Conservation (phyloP, 2,888 invertebrate species). For the Incurvaria masculella region DNA sequence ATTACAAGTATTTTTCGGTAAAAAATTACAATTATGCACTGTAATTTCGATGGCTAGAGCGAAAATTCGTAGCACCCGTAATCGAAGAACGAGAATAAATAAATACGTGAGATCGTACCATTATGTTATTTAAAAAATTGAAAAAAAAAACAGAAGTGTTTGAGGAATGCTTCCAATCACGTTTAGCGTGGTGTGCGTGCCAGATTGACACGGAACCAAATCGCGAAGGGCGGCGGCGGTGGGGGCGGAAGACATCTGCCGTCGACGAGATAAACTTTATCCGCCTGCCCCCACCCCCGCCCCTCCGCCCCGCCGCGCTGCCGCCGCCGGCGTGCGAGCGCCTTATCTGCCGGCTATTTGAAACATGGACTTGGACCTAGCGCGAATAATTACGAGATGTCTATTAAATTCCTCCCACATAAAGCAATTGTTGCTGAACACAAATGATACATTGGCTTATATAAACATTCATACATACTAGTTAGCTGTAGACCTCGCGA, state of each 20-base stretch:
- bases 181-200: neutral
- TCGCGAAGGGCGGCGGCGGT: slow-evolving; percentile 1
- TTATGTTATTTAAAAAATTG: too few species aligned
- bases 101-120: too few species aligned
- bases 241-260: slow-evolving; percentile 13
- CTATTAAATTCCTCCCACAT: neutral
- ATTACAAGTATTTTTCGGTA: too few species aligned
- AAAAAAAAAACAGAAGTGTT: too few species aligned
- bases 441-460: too few species aligned
- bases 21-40: too few species aligned
- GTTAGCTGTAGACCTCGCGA: too few species aligned
- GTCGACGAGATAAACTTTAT: slow-evolving; percentile 14
- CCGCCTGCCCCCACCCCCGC: slow-evolving; percentile 6
- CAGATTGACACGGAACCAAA: neutral
- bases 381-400: neutral
- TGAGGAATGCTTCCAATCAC: too few species aligned
- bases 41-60: too few species aligned
- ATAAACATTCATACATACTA: too few species aligned
- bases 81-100: too few species aligned
- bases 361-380: neutral
- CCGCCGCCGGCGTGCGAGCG: neutral
- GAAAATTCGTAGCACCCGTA: too few species aligned
- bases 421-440: neutral
- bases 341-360: neutral
- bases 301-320: neutral